A percentile compares a stretch with the other conserved stretches of the same genome.
These are phyloP conservation scores for Lophotriccus pileatus DNA, from an alignment of 2,797 vertebrate genomes.

Conservation along the genomic window DNA sequence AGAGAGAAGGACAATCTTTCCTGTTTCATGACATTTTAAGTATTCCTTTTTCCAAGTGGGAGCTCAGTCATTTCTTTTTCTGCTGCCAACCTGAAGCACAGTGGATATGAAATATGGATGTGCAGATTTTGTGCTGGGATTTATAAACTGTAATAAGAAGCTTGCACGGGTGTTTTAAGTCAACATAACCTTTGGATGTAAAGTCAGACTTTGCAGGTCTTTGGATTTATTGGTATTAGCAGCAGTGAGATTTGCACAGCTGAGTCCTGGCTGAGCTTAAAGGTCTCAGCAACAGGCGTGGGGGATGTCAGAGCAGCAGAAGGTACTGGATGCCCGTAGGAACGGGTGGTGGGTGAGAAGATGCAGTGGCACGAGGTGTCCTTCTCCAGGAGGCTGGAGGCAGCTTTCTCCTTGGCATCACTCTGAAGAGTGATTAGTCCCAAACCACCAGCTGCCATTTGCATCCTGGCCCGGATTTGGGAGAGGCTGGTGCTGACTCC, in stretches of 20 bases:
- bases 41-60: background rate
- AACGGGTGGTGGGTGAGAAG: background rate
- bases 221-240: conserved; percentile 19
- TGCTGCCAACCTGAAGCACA: background rate
- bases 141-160: conserved; percentile 15
- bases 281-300: background rate
- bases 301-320: background rate
- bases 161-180: background rate
- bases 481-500: background rate
- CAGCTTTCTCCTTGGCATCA: fast-evolving
- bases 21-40: background rate
- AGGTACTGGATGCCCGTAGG: background rate
- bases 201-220: conserved; percentile 16
- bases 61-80: background rate
- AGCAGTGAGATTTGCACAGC: conserved; percentile 28
- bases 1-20: background rate
- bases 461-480: fast-evolving
- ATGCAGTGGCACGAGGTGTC: background rate
- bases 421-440: background rate
- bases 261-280: background rate
- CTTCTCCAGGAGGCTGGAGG: background rate
- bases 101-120: background rate
- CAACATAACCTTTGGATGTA: conserved; percentile 10
- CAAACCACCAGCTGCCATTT: background rate
- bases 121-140: background rate